phyloP scores from a whole-genome alignment of 2,888 invertebrate species.

The Celastrina argiolus region DNA sequence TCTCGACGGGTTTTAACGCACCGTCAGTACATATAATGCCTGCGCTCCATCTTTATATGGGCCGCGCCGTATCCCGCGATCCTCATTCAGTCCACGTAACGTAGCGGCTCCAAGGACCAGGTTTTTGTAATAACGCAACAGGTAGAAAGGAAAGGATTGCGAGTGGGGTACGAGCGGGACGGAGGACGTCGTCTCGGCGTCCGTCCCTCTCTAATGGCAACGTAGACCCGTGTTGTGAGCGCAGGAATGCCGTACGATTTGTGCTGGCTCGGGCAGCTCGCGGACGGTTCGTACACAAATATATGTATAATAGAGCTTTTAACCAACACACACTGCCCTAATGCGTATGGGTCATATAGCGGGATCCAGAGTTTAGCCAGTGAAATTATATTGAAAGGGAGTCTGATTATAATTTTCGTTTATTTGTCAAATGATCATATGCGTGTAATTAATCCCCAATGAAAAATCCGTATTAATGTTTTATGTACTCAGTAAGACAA shows the following conservation, averaged over 20 bases:
- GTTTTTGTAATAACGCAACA: slow-evolving; percentile 77
- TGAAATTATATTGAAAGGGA: slow-evolving; percentile 78
- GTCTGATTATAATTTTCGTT: slow-evolving; percentile 71
- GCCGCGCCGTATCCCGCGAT: slow-evolving; percentile 74
- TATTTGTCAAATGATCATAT: slow-evolving; percentile 39
- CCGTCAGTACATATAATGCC: slow-evolving; percentile 61
- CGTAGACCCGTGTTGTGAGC: slow-evolving; percentile 44
- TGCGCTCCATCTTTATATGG: slow-evolving; percentile 76
- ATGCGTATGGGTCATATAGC: slow-evolving; percentile 77
- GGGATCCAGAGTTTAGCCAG: slow-evolving; percentile 75
- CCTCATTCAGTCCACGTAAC: slow-evolving; percentile 77
- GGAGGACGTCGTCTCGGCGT: slow-evolving; percentile 45
- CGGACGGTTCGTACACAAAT: slow-evolving; percentile 50
- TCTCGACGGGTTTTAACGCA: slow-evolving; percentile 49
- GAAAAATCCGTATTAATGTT: background rate
- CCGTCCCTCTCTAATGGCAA: slow-evolving; percentile 52
- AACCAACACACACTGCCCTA: slow-evolving; percentile 76
- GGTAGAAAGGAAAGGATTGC: slow-evolving; percentile 78
- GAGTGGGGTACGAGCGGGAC: slow-evolving; percentile 57
- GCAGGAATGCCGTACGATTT: slow-evolving; percentile 77
- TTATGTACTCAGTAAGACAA: background rate
- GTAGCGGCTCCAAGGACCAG: slow-evolving; percentile 77
- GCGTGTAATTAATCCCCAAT: background rate
- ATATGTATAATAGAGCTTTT: slow-evolving; percentile 57
- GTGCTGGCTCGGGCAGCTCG: slow-evolving; percentile 70